Base-by-base conservation (phyloP, 2,113 vertebrate species). In the Ellobius talpinus region DNA sequence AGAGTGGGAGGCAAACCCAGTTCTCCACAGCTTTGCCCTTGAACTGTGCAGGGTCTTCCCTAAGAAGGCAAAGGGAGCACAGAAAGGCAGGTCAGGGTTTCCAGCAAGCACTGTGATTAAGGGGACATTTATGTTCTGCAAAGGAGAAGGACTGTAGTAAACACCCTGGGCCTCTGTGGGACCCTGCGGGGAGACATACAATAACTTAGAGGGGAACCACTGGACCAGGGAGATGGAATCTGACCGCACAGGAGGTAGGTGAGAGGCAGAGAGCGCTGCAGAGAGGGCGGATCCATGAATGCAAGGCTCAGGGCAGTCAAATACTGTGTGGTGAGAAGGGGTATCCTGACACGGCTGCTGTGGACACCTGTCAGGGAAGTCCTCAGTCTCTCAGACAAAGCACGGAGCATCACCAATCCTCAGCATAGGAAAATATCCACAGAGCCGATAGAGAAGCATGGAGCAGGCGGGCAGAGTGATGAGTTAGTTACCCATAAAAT, bases 241-340 rank as follows among this genome's bases (percentile, higher is more conserved):
- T 14, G 3, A 12, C 65, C 0, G 0, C 11, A 17, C 36, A 17
- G 1, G 47, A 23, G 79, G 23, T 39, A 52, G 36, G 16, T 70
- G 16, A 3, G 1, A 42, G 29, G 3, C 36, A 21, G 13, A 23
- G 21, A 6, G 13, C 3, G 7, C 11, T 0, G 1, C 50, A 10
- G 58, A 5, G 10, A 45, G 6, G 9, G 4, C 0, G 3, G 23
- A 0, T 9, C 3, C 9, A 5, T 55, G 29, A 2, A 1, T 0
- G 6, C 2, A 10, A 0, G 31, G 61, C 86, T 0, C 10, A 3
- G 19, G 36, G 39, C 58, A 2, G 42, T 23, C 79, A 3, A 3
- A 47, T 4, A 33, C 19, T 19, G 0, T 0, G 0, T 0, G 0
- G 36, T 3, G 31, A 55, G 36, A 63, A 12, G 4, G 4, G 0